Evolutionary conservation across 2,797 vertebrate genomes (phyloP), one percentile per base, ranked within the genome.

Genomic region (Galago senegalensis): DNA sequence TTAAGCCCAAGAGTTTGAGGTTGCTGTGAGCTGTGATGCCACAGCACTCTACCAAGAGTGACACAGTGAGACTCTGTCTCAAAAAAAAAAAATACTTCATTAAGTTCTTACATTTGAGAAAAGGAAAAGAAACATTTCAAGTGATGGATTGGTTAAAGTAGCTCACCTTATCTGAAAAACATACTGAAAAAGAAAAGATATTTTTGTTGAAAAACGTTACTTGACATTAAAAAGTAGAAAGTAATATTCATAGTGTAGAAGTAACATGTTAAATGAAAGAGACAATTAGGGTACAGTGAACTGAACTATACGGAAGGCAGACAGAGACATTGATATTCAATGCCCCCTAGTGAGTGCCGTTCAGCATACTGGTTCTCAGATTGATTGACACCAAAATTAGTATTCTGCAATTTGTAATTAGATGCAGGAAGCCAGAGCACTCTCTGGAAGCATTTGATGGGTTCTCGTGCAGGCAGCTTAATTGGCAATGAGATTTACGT

Each of bases 381-480:
- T 95, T 98, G 98, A 98, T 94, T 98, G 98, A 97, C 81, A 97
- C 73, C 11, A 46, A 97, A 98, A 98, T 98, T 96, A 98, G 97
- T 89, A 97, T 92, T 98, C 95, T 0, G 0, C 89, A 97, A 98
- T 98, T 96, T 98, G 97, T 96, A 98, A 99, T 98, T 98, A 98
- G 90, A 96, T 60, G 93, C 95, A 98, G 97, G 97, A 98, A 98
- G 94, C 95, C 93, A 77, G 86, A 97, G 79, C 86, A 97, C 97
- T 98, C 93, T 95, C 93, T 95, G 97, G 95, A 95, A 91, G 87
- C 84, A 97, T 98, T 46, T 98, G 96, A 96, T 96, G 97, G 94
- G 27, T 97, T 97, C 97, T 98, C 83, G 89, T 16, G 77, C 43
- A 97, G 58, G 91, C 84, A 96, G 93, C 81, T 97, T 97, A 97